phyloP scores from a whole-genome alignment of 2,797 vertebrate species.

The Pelobates cultripes region DNA sequence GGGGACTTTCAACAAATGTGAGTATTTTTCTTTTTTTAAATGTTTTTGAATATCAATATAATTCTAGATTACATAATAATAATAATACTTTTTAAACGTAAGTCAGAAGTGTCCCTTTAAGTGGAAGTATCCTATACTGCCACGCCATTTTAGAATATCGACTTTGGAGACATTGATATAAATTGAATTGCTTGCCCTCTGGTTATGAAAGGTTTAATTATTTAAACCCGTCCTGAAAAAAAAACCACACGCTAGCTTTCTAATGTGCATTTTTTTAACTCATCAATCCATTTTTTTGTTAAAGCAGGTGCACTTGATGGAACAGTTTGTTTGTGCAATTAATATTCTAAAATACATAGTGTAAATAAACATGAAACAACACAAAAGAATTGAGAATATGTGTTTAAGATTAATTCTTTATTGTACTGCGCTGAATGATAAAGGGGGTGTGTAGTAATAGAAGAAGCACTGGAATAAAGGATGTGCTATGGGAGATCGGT shows the following conservation, averaged over 20 bases:
- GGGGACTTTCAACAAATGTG: too few relatives aligned
- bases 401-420: conserved; percentile 46
- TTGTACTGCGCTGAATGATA: conserved; percentile 47
- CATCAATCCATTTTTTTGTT: conserved; percentile 13
- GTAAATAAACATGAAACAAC: conserved; percentile 44
- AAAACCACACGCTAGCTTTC: background rate
- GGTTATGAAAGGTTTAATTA: background rate
- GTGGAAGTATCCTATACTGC: too few relatives aligned
- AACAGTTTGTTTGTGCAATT: conserved; percentile 49
- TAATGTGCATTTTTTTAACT: background rate
- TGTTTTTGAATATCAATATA: too few relatives aligned
- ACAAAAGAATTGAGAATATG: conserved; percentile 44
- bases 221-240: background rate
- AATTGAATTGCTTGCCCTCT: background rate
- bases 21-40: too few relatives aligned
- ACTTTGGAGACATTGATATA: too few relatives aligned
- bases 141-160: too few relatives aligned
- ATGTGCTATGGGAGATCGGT: conserved; percentile 29
- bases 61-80: too few relatives aligned
- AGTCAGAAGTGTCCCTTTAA: too few relatives aligned
- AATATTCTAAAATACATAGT: conserved; percentile 39
- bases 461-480: conserved; percentile 40
- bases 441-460: conserved; percentile 40
- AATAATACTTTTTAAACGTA: too few relatives aligned
- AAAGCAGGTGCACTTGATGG: conserved; percentile 43